Evolutionary conservation across 2,888 invertebrate genomes (phyloP).

Genomic region (Zhuqinia jingwanae): DNA sequence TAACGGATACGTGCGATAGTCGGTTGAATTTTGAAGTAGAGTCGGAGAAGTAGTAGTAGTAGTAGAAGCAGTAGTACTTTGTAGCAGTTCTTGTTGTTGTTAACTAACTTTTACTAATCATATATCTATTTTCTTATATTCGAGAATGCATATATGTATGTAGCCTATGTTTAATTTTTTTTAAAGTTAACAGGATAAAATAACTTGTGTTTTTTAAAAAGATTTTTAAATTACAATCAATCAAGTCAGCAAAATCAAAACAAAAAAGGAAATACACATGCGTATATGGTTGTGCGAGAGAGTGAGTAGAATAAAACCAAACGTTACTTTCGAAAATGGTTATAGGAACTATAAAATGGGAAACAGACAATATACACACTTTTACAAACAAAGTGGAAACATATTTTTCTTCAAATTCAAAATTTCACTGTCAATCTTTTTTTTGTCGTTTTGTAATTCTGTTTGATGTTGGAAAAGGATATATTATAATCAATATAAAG

Average conservation of each 20-base stretch:
- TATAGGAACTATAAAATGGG: conserved; percentile 3
- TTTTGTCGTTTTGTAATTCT: no score
- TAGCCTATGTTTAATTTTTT: not conserved
- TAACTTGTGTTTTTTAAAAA: not conserved
- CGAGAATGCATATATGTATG: no score
- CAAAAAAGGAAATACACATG: conserved; percentile 17
- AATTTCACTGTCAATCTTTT: no score
- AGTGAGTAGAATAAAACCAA: conserved; percentile 8
- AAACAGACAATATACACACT: conserved; percentile 2
- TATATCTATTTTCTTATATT: not conserved
- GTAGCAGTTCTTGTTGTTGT: not conserved
- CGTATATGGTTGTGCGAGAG: not conserved
- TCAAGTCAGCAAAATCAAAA: conserved; percentile 36
- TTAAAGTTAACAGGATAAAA: not conserved
- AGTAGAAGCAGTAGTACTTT: no score
- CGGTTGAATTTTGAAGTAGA: conserved; percentile 22
- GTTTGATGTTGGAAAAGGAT: no score
- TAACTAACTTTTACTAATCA: not conserved
- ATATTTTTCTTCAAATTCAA: not conserved
- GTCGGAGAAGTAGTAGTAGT: not conserved
- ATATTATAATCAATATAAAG: no score
- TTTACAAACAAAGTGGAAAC: not conserved
- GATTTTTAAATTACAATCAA: conserved; percentile 12
- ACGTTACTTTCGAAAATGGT: conserved; percentile 19
- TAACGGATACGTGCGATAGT: conserved; percentile 20